A percentile compares a stretch with the other conserved stretches of the same genome.
Conservation (phyloP, 2,113 vertebrate species). For the Cyanistes caeruleus region DNA sequence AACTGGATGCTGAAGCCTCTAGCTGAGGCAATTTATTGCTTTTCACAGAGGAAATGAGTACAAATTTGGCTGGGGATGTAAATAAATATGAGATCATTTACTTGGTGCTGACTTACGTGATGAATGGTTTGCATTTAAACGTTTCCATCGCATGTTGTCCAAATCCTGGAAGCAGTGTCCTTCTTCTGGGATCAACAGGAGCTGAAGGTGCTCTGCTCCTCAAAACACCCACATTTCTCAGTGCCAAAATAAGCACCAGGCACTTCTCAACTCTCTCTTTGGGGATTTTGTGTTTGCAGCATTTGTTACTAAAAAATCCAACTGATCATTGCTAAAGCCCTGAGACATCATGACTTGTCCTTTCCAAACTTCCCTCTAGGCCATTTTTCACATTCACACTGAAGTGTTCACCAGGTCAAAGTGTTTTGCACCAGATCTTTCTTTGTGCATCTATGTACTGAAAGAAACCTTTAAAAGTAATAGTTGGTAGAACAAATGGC, state of each 20-base stretch:
- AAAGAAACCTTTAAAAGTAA: neutral
- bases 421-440: neutral
- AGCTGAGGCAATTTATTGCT: conserved; percentile 19
- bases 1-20: neutral
- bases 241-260: neutral
- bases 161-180: neutral
- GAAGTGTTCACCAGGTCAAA: neutral
- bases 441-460: neutral
- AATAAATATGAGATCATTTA: conserved; percentile 47
- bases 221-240: neutral
- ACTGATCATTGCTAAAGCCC: neutral
- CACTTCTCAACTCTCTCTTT: neutral
- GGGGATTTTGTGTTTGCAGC: neutral
- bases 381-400: neutral
- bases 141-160: neutral
- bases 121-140: neutral
- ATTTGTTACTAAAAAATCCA: neutral
- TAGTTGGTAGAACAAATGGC: neutral
- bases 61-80: conserved; percentile 16
- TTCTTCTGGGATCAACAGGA: neutral
- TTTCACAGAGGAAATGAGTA: conserved; percentile 35
- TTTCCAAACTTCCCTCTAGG: neutral
- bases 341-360: neutral
- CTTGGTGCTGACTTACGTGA: neutral
- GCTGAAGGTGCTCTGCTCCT: neutral